Conservation (phyloP, 1,140 invertebrate species). For the Musca vetustissima region DNA sequence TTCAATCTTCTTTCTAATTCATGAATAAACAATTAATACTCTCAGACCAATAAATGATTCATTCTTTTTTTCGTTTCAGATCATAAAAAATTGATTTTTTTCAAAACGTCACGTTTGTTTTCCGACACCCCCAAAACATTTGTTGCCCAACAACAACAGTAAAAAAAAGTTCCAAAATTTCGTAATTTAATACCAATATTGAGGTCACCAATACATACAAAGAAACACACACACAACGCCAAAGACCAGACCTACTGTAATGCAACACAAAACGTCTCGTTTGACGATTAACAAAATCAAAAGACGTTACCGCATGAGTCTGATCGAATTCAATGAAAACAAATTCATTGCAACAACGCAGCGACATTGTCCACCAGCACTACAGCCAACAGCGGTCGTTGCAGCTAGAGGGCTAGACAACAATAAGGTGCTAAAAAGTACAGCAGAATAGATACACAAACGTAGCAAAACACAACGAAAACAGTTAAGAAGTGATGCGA, state of each 20-base stretch:
- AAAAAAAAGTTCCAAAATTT: neutral
- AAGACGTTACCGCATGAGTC: constrained; percentile 16
- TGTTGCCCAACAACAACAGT: neutral
- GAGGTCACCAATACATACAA: no score
- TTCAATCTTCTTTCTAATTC: no score
- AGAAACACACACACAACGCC: neutral
- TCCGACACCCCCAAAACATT: no score
- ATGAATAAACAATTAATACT: no score
- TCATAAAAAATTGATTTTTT: no score
- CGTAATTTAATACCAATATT: neutral
- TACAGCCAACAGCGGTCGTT: neutral
- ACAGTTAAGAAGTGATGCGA: no score
- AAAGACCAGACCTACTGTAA: constrained; percentile 10
- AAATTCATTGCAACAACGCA: constrained; percentile 11
- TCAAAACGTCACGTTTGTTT: no score
- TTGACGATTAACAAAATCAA: constrained; percentile 12
- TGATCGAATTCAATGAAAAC: constrained; percentile 25
- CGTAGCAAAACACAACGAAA: no score
- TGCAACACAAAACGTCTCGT: constrained; percentile 8
- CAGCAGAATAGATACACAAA: no score
- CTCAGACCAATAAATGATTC: no score
- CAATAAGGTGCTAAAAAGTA: neutral
- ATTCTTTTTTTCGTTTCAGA: no score
- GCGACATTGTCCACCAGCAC: neutral
- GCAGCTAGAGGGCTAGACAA: neutral